phyloP scores from a whole-genome alignment of 2,888 invertebrate genomes.

The Dryocosmus kuriphilus region DNA sequence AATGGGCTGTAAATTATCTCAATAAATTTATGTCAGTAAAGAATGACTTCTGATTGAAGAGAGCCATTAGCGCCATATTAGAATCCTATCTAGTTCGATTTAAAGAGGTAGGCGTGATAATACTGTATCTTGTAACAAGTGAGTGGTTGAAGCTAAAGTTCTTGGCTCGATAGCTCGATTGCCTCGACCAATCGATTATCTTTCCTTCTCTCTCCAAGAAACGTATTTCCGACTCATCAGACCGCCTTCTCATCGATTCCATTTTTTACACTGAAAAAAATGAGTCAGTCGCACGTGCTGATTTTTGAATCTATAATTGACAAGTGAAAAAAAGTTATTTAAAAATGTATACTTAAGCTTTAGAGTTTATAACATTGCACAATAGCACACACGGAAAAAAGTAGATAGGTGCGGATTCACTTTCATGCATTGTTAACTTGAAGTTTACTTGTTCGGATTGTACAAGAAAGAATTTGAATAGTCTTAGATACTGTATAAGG shows the following conservation, averaged over 20 bases:
- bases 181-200: constrained; percentile 34
- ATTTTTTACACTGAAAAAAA: neutral
- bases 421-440: no score
- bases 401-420: no score
- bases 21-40: neutral
- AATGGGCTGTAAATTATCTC: neutral
- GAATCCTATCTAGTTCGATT: constrained; percentile 46
- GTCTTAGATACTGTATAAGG: no score
- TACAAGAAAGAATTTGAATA: no score
- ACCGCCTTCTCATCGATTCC: constrained; percentile 18
- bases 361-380: no score
- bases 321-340: no score
- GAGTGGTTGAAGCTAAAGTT: constrained; percentile 16
- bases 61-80: constrained; percentile 31
- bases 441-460: no score
- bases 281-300: neutral
- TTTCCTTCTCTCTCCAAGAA: constrained; percentile 19
- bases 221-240: constrained; percentile 38
- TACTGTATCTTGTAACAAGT: constrained; percentile 43
- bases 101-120: constrained; percentile 58
- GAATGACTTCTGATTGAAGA: constrained; percentile 2
- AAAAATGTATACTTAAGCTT: no score
- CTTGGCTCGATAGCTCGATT: constrained; percentile 21
- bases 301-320: no score
- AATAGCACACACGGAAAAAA: no score